These are phyloP conservation scores for Eublepharis macularius DNA, from an alignment of 2,113 vertebrate genomes.

Conservation along the genomic window DNA sequence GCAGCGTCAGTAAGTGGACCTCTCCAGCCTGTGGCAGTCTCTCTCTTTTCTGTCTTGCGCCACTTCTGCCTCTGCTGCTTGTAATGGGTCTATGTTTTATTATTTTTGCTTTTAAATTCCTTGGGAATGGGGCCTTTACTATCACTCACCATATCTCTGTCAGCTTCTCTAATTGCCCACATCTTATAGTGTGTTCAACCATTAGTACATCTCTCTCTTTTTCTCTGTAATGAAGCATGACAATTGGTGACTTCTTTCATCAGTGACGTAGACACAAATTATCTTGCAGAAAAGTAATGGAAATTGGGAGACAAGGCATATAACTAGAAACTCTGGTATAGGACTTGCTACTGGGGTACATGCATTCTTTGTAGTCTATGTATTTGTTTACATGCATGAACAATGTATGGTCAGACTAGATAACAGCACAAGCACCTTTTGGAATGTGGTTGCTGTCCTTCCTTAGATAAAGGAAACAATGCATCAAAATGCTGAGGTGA, in stretches of 20 bases:
- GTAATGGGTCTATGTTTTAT: constrained; percentile 31
- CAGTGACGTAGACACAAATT: neutral
- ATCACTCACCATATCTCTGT: constrained; percentile 70
- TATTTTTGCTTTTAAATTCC: constrained; percentile 37
- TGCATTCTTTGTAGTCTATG: neutral
- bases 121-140: constrained; percentile 57
- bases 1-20: constrained; percentile 94
- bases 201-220: neutral
- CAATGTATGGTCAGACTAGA: neutral
- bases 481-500: neutral
- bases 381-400: neutral
- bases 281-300: constrained; percentile 11
- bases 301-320: constrained; percentile 9
- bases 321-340: neutral
- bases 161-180: constrained; percentile 27
- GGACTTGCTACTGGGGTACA: neutral
- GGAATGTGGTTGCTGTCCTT: neutral
- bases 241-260: constrained; percentile 31
- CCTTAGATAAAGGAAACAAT: neutral
- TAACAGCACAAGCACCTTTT: neutral
- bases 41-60: constrained; percentile 50
- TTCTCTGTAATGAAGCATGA: constrained; percentile 62
- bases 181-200: constrained; percentile 48
- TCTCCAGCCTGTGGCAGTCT: constrained; percentile 58
- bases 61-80: constrained; percentile 50